Evolutionary conservation across 2,797 vertebrate genomes (phyloP).

Genomic region (Ceryle rudis): DNA sequence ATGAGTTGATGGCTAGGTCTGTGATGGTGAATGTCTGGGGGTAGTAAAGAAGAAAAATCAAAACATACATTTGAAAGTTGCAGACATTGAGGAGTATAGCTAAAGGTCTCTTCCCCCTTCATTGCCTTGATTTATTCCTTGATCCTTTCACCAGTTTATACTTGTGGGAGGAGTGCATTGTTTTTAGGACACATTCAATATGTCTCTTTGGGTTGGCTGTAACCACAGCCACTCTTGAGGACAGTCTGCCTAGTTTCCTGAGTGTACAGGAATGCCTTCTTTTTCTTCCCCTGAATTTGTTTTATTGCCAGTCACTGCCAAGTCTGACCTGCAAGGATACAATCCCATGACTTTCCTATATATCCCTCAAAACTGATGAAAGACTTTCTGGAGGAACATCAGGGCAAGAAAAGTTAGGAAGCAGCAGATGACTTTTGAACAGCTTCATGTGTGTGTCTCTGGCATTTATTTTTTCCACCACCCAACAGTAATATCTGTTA

Average conservation of each 20-base stretch:
- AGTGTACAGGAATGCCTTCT: background rate
- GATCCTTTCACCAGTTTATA: background rate
- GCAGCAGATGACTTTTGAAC: background rate
- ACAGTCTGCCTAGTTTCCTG: background rate
- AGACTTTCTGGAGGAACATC: background rate
- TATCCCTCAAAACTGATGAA: background rate
- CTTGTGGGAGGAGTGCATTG: background rate
- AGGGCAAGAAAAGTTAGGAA: background rate
- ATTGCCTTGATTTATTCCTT: background rate
- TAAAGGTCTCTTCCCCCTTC: background rate
- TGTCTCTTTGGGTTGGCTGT: background rate
- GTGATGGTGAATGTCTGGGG: background rate
- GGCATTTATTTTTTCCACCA: background rate
- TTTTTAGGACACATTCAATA: background rate
- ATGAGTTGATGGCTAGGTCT: background rate
- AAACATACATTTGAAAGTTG: background rate
- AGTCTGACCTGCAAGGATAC: background rate
- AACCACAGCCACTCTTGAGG: background rate
- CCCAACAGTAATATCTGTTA: background rate
- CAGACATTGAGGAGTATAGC: background rate
- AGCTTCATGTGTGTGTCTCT: background rate
- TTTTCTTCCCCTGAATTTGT: background rate
- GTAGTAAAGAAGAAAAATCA: background rate
- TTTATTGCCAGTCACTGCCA: background rate
- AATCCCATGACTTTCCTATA: background rate